Percentiles rank a stretch among this genome's conserved stretches.
phyloP scores from a whole-genome alignment of 2,888 invertebrate genomes.

The Auanema freiburgensis region DNA sequence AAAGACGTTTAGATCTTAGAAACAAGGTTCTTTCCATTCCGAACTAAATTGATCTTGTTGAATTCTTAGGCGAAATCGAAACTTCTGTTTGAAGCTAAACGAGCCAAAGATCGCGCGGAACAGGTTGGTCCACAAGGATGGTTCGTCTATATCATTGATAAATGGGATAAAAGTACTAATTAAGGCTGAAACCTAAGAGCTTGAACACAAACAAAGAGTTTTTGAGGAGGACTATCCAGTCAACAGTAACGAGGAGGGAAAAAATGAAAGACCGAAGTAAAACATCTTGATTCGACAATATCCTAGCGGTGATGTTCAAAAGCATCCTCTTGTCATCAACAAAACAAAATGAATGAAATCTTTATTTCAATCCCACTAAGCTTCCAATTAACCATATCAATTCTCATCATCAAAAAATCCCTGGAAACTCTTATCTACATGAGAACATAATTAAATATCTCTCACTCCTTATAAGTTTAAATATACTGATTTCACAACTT shows the following conservation, averaged over 20 bases:
- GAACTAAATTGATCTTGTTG: not conserved
- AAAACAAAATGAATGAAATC: too few relatives aligned
- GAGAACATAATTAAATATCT: too few relatives aligned
- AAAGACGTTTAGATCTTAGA: not conserved
- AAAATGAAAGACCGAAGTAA: conserved; percentile 13
- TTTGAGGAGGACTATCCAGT: conserved; percentile 35
- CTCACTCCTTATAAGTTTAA: too few relatives aligned
- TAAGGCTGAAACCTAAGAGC: conserved; percentile 38
- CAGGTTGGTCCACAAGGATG: conserved; percentile 48
- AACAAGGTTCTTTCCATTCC: not conserved
- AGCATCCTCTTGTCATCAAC: too few relatives aligned
- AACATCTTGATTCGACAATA: not conserved
- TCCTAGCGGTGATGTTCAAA: too few relatives aligned
- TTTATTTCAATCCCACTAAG: too few relatives aligned
- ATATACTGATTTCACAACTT: not conserved
- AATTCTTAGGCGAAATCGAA: conserved; percentile 33
- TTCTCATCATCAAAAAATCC: too few relatives aligned
- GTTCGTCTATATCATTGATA: conserved; percentile 15
- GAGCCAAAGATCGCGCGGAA: conserved; percentile 41
- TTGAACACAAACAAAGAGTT: conserved; percentile 47
- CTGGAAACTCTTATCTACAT: too few relatives aligned
- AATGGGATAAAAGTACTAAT: conserved; percentile 13
- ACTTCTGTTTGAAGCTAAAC: conserved; percentile 42
- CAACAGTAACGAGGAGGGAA: conserved; percentile 30
- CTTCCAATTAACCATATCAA: too few relatives aligned